These are phyloP conservation scores for Encarsia formosa DNA, from an alignment of 2,888 invertebrate genomes.

Conservation along the genomic window DNA sequence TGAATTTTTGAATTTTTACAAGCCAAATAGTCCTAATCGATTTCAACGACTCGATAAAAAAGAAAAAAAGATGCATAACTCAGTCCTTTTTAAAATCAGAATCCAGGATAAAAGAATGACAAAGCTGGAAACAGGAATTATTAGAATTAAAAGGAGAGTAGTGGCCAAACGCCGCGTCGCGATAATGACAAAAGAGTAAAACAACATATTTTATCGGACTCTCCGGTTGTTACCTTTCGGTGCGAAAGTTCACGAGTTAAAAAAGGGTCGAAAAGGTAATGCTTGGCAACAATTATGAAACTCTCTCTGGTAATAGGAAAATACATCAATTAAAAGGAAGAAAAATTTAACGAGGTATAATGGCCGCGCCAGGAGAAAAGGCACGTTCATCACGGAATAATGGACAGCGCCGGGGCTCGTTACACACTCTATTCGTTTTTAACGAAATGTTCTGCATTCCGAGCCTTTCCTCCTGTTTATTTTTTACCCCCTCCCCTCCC, in stretches of 20 bases:
- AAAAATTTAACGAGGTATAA: slow-evolving; percentile 27
- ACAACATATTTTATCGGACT: too few relatives aligned
- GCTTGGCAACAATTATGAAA: slow-evolving; percentile 26
- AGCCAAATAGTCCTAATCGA: too few relatives aligned
- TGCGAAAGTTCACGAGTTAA: slow-evolving; percentile 8
- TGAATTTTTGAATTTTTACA: too few relatives aligned
- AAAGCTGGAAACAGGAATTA: too few relatives aligned
- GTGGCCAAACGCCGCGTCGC: too few relatives aligned
- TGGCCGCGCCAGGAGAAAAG: slow-evolving; percentile 21
- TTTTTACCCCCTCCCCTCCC: slow-evolving; percentile 36
- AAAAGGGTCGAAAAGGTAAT: slow-evolving; percentile 17
- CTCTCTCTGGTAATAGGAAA: slow-evolving; percentile 23
- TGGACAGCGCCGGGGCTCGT: slow-evolving; percentile 28
- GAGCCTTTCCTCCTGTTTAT: not conserved
- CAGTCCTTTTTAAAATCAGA: too few relatives aligned
- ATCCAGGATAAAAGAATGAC: too few relatives aligned
- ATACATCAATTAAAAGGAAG: slow-evolving; percentile 29
- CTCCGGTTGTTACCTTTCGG: too few relatives aligned
- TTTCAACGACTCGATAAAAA: too few relatives aligned
- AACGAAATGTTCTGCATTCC: slow-evolving; percentile 33
- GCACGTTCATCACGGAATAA: slow-evolving; percentile 27
- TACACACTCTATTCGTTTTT: slow-evolving; percentile 27
- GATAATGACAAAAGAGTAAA: too few relatives aligned
- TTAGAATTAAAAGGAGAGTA: too few relatives aligned
- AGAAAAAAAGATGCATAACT: too few relatives aligned